Base-by-base conservation (phyloP, 2,797 vertebrate species). In the Pseudocheirus occidentalis region DNA sequence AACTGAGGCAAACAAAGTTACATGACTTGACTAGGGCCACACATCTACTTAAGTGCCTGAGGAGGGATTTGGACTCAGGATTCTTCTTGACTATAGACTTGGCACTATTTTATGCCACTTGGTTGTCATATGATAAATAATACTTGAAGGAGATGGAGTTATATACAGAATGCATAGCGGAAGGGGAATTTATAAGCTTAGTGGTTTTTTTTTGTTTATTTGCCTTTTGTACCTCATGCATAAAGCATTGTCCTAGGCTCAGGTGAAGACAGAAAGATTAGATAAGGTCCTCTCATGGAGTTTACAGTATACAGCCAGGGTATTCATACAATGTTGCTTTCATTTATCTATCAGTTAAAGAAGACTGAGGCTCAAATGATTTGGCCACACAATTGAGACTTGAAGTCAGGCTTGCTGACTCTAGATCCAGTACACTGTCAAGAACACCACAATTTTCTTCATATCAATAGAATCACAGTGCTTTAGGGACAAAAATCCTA, bases 141-240 rank as follows among this genome's bases (percentile, higher is more conserved):
- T 12, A 87, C 40, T 93, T 95, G 91, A 93, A 40, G 34, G 87
- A 73, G 28, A 91, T 93, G 62, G 89, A 93, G 94, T 96, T 95
- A 95, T 95, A 95, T 97, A 92, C n/a, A 94, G 92, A 93, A 96
- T 96, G 66, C 81, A 94, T 90, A 92, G 81, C 52, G 92, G 90
- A 96, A 87, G 93, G 95, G 87, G 58, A 94, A 96, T 96, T 96
- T 97, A 95, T 92, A 91, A 95, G 53, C 92, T 55, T 54, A 94
- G 91, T 96, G 93, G n/a, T n/a, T n/a, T 94, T 93, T 97, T 94
- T 93, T 11, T 89, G 91, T 96, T 96, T 89, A 95, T 97, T 96
- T 97, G 62, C 90, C 55, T 96, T 95, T 96, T 59, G 66, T 96
- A 53, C 46, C 66, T 96, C 7, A 28, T 50, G 4, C 21, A 50